phyloP scores from a whole-genome alignment of 2,113 vertebrate species.

The Mobula hypostoma region DNA sequence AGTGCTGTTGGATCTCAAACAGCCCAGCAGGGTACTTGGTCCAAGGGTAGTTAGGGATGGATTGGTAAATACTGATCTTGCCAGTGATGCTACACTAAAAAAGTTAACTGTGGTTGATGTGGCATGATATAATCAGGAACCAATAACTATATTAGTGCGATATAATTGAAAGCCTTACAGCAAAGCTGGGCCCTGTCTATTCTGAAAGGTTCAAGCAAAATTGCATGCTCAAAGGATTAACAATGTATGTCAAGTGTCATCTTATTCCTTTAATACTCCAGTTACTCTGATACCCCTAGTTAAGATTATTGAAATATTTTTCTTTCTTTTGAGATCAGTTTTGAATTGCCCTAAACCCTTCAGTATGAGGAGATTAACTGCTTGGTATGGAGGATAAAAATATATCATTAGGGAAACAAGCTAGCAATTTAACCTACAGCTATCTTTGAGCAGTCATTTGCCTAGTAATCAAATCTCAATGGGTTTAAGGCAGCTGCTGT shows the following conservation, averaged over 20 bases:
- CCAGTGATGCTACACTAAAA: too few relatives aligned
- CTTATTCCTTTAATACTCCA: conserved; percentile 6
- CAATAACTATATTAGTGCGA: conserved; percentile 12
- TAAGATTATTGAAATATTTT: conserved; percentile 32
- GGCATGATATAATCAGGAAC: neutral
- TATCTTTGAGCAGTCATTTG: conserved; percentile 36
- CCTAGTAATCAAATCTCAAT: conserved; percentile 19
- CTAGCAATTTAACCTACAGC: conserved; percentile 37
- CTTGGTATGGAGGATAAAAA: conserved; percentile 34
- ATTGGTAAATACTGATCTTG: too few relatives aligned
- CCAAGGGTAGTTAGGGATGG: too few relatives aligned
- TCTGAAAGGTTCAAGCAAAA: conserved; percentile 10
- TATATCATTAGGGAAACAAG: conserved; percentile 38
- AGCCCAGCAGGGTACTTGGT: too few relatives aligned
- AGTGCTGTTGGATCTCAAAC: too few relatives aligned
- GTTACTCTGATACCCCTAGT: neutral
- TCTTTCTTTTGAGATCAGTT: conserved; percentile 29
- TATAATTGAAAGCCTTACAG: neutral
- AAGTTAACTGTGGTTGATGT: too few relatives aligned
- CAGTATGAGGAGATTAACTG: conserved; percentile 25
- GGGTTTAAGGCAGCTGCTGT: conserved; percentile 16
- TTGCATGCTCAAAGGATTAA: conserved; percentile 30
- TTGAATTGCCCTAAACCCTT: conserved; percentile 23
- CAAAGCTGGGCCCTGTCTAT: neutral
- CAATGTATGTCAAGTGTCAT: conserved; percentile 4